Evolutionary conservation across 2,888 invertebrate genomes (phyloP).

Genomic region (Phortica magna): DNA sequence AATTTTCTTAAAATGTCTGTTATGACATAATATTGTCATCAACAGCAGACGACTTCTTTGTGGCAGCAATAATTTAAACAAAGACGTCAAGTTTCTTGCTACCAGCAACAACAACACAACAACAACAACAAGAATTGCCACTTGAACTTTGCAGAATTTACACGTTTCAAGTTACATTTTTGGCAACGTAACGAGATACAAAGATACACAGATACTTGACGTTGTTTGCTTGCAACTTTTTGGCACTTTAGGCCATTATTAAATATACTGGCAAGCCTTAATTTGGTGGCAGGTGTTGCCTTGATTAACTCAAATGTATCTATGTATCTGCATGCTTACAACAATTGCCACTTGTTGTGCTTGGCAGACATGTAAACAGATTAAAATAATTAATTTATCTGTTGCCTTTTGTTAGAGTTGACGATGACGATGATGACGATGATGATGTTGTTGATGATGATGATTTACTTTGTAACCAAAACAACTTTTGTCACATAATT

Average conservation of each 20-base stretch:
- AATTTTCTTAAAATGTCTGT: slow-evolving; percentile 68
- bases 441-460: background rate
- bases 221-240: no score
- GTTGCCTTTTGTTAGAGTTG: slow-evolving; percentile 44
- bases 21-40: slow-evolving; percentile 54
- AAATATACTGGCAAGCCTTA: no score
- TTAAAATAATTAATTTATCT: slow-evolving; percentile 72
- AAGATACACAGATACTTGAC: no score
- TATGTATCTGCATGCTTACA: background rate
- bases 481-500: slow-evolving; percentile 62
- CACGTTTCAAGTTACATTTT: no score
- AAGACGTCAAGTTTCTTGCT: no score
- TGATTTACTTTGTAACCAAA: slow-evolving; percentile 35
- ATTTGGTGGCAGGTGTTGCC: slow-evolving; percentile 60
- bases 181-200: no score
- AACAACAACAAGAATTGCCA: no score
- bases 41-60: slow-evolving; percentile 24
- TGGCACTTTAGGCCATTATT: no score
- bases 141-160: no score
- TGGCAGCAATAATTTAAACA: no score
- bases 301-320: slow-evolving; percentile 57
- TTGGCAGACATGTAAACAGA: slow-evolving; percentile 65
- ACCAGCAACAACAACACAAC: background rate
- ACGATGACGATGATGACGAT: slow-evolving; percentile 23
- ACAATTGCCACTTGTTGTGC: slow-evolving; percentile 31